phyloP scores from a whole-genome alignment of 2,113 vertebrate genomes.

The Tyrannus savana region DNA sequence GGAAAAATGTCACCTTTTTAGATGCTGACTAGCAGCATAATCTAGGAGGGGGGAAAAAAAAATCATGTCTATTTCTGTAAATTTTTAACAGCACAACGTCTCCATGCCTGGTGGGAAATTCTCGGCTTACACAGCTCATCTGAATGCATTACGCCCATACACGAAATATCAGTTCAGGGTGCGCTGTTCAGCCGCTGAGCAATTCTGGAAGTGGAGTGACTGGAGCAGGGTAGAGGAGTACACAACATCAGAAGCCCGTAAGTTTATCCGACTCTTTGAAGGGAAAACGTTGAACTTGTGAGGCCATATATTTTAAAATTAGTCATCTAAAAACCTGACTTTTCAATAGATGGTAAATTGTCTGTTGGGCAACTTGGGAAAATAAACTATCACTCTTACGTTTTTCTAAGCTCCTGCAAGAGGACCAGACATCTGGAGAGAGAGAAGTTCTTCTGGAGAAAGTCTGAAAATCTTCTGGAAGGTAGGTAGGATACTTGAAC shows the following conservation, averaged over 20 bases:
- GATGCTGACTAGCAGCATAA: background rate
- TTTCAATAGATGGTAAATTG: background rate
- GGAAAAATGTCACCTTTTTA: background rate
- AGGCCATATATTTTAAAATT: background rate
- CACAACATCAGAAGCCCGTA: conserved; percentile 73
- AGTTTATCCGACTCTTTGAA: conserved; percentile 8
- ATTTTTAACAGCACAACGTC: conserved; percentile 62
- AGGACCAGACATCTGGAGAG: conserved; percentile 79
- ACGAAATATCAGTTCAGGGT: conserved; percentile 70
- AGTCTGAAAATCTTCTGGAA: conserved; percentile 80
- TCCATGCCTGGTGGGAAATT: conserved; percentile 61
- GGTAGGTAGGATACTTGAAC: conserved; percentile 41
- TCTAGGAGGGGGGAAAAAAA: background rate
- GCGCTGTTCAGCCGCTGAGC: conserved; percentile 66
- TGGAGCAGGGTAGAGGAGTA: conserved; percentile 68
- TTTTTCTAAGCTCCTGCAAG: conserved; percentile 70
- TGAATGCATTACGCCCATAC: conserved; percentile 64
- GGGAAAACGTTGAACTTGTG: background rate
- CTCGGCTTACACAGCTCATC: conserved; percentile 36
- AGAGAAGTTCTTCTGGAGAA: conserved; percentile 71
- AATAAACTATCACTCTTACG: background rate
- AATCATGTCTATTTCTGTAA: background rate
- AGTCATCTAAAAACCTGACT: background rate
- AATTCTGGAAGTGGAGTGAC: conserved; percentile 80
- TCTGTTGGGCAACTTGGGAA: background rate